phyloP scores from a whole-genome alignment of 2,113 vertebrate genomes.

The Corapipo altera region DNA sequence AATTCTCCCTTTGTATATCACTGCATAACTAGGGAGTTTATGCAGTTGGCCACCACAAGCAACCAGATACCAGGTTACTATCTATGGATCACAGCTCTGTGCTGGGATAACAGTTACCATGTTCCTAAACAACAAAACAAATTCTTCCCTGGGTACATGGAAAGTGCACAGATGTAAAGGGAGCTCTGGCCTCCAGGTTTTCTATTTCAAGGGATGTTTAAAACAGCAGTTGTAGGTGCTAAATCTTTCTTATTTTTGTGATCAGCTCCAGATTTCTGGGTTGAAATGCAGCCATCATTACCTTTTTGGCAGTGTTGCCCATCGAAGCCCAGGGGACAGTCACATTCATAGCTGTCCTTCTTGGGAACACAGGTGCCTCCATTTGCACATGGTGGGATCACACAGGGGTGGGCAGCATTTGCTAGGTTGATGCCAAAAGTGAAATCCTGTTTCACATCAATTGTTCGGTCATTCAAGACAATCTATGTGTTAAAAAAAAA shows the following conservation, averaged over 20 bases:
- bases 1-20: background rate
- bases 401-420: slow-evolving; percentile 88
- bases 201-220: background rate
- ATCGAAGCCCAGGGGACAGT: slow-evolving; percentile 91
- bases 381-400: slow-evolving; percentile 84
- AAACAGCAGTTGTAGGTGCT: background rate
- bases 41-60: background rate
- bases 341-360: slow-evolving; percentile 89
- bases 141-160: background rate
- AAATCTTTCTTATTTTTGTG: background rate
- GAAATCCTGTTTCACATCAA: slow-evolving; percentile 79
- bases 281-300: slow-evolving; percentile 44
- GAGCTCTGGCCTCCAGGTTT: background rate
- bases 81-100: background rate
- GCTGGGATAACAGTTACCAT: background rate
- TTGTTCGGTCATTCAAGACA: slow-evolving; percentile 84
- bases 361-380: slow-evolving; percentile 88
- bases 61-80: background rate
- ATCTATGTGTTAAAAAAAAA: slow-evolving; percentile 69
- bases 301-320: slow-evolving; percentile 94
- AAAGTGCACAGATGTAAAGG: background rate
- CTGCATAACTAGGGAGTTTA: background rate
- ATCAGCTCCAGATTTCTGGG: background rate
- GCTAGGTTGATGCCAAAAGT: slow-evolving; percentile 86
- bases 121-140: background rate